Evolutionary conservation across 2,888 invertebrate genomes (phyloP), one percentile per base, ranked within the genome.

Genomic region (Melanargia galathea): DNA sequence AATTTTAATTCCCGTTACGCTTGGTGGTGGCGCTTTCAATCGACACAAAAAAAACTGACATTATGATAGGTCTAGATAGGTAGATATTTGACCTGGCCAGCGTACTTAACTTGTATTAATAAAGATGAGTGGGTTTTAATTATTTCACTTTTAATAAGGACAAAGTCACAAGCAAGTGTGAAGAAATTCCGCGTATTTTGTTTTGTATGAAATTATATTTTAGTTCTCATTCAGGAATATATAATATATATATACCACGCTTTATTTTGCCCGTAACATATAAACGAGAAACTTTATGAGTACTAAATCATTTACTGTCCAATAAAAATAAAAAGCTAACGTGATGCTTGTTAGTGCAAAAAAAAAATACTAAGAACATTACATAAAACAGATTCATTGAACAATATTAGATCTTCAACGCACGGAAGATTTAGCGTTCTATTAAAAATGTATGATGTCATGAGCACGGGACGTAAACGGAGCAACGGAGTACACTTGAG

Each of bases 271-370:
- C 10, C 22, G 40, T 33, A 43, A 51, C 43, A 52, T 30, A 52
- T 30, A 57, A 52, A 52, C 35, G 51, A 58, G 65, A 64, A 60
- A 65, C 60, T 69, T 68, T 64, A 71, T 64, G 69, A 60, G 10
- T 67, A 58, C 62, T 71, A 71, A 71, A 71, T 52, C 46, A 69
- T 71, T 72, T 71, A 72, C 65, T 64, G 65, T 62, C 13, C 40
- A 60, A 65, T 69, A 67, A 67, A 69, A 64, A 63, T 49, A 51
- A 52, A 45, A 43, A 51, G 54, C 55, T 46, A 40, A 20, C 16
- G 40, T 51, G 38, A 10, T 16, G 51, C 35, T 46, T 51, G 45
- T 57, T 52, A 52, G 51, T 52, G 3, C 8, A 30, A 58, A 58
- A 62, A 62, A 48, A 59, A 60, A 20, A 51, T 48, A 35, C 52